A percentile compares a stretch with the other conserved stretches of the same genome.
These are phyloP conservation scores for Cacatua alba DNA, from an alignment of 2,113 vertebrate genomes.

Conservation along the genomic window DNA sequence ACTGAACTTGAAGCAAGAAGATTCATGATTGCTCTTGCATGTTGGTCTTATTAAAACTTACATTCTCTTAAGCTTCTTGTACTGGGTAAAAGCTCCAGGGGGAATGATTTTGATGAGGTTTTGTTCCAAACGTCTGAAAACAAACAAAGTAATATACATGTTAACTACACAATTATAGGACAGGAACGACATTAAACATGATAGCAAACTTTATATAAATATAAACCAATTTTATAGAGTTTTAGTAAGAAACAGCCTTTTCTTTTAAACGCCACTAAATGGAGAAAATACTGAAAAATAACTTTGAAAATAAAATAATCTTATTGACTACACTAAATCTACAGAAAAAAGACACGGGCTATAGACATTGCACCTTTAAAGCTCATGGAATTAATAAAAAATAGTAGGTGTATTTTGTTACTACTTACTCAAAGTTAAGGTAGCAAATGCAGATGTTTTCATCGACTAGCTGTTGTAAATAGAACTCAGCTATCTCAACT, in stretches of 20 bases:
- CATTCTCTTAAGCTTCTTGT: conserved; percentile 99
- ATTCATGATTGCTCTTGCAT: background rate
- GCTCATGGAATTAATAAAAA: background rate
- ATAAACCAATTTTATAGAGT: background rate
- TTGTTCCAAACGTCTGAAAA: conserved; percentile 93
- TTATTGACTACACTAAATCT: background rate
- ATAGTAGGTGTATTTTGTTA: background rate
- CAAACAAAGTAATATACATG: conserved; percentile 35
- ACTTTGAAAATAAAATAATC: background rate
- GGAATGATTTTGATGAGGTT: conserved; percentile 94
- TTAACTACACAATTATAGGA: background rate
- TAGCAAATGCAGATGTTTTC: background rate
- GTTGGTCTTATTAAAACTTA: conserved; percentile 78
- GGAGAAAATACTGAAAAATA: background rate
- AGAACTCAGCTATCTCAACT: background rate
- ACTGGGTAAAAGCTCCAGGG: conserved; percentile 90
- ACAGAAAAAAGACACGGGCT: background rate
- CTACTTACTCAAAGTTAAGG: background rate
- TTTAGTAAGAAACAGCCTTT: background rate
- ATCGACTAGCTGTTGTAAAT: background rate
- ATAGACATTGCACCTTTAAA: background rate
- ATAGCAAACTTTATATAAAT: background rate
- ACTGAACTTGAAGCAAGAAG: background rate
- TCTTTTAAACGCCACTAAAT: background rate
- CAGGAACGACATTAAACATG: background rate